phyloP scores from a whole-genome alignment of 1,140 invertebrate species.

The Diorhabda sublineata region DNA sequence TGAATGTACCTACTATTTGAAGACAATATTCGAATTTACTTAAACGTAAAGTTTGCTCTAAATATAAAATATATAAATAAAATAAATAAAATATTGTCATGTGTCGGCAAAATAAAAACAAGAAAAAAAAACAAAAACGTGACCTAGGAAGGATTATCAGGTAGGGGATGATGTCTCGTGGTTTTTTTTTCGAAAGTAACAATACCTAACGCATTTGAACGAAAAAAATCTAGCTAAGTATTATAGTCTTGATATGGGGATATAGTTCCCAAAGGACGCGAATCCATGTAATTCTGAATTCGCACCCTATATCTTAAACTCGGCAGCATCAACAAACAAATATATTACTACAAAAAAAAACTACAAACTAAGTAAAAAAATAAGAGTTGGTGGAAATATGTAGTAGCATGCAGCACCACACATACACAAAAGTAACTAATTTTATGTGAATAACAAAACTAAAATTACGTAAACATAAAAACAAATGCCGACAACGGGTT shows the following conservation, averaged over 20 bases:
- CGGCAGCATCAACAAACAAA: slow-evolving; percentile 49
- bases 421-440: slow-evolving; percentile 35
- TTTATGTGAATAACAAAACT: slow-evolving; percentile 39
- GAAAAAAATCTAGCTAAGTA: slow-evolving; percentile 35
- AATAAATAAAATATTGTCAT: slow-evolving; percentile 3
- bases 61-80: slow-evolving; percentile 7
- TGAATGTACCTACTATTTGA: too few species aligned
- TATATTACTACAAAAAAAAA: slow-evolving; percentile 40
- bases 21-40: too few species aligned
- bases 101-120: background rate
- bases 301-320: slow-evolving; percentile 46
- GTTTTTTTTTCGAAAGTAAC: slow-evolving; percentile 6
- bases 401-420: slow-evolving; percentile 46
- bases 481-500: slow-evolving; percentile 30
- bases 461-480: slow-evolving; percentile 27
- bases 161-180: background rate
- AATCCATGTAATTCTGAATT: slow-evolving; percentile 5
- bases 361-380: slow-evolving; percentile 47
- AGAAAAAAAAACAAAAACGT: slow-evolving; percentile 9
- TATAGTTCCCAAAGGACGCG: slow-evolving; percentile 10
- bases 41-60: background rate
- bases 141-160: too few species aligned
- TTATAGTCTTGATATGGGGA: slow-evolving; percentile 35
- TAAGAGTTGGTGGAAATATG: slow-evolving; percentile 36
- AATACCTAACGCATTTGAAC: slow-evolving; percentile 14